Evolutionary conservation across 1,140 invertebrate species (phyloP).

Genomic region (Linepithema humile): DNA sequence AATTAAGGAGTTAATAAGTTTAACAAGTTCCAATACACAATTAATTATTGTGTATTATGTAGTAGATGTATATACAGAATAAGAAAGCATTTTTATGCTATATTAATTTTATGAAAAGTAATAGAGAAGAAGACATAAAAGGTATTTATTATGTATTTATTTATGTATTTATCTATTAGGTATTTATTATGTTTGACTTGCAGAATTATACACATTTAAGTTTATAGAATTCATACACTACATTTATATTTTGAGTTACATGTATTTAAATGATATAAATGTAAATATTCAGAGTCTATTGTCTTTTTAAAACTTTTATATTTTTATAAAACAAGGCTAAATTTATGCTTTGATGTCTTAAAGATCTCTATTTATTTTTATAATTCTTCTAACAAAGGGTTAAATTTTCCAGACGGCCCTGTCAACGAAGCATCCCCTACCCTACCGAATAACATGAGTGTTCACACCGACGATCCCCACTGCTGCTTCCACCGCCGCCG

Average conservation of each 20-base stretch:
- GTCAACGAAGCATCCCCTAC: constrained; percentile 33
- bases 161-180: too few relatives aligned
- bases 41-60: neutral
- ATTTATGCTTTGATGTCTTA: neutral
- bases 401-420: constrained; percentile 21
- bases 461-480: constrained; percentile 55
- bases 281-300: neutral
- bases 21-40: neutral
- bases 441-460: constrained; percentile 41
- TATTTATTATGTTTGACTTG: neutral
- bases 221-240: too few relatives aligned
- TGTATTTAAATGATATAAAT: neutral
- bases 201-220: neutral
- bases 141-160: neutral
- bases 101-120: neutral
- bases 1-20: neutral
- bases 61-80: neutral
- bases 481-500: constrained; percentile 29
- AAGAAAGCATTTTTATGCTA: neutral
- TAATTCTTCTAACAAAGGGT: neutral
- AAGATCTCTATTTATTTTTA: neutral
- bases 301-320: neutral
- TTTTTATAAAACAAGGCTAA: neutral
- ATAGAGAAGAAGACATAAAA: neutral
- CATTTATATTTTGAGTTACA: neutral